These are phyloP conservation scores for Tenebrosternarchus preto DNA, from an alignment of 2,113 vertebrate species.

Conservation along the genomic window DNA sequence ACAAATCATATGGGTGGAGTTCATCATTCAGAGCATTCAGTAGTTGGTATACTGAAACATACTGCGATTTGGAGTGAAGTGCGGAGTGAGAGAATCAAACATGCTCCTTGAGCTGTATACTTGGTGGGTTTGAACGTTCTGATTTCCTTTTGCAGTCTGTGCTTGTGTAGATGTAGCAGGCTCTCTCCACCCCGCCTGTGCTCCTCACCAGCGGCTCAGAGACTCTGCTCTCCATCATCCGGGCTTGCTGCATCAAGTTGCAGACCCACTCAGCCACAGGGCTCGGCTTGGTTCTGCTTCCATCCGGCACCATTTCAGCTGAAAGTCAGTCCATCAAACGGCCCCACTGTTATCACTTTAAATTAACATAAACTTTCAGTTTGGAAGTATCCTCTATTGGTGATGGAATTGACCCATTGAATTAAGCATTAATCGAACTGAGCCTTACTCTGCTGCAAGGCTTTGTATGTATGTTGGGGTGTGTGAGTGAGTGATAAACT, in stretches of 20 bases:
- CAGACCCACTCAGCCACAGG: neutral
- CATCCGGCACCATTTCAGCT: neutral
- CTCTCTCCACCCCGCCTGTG: neutral
- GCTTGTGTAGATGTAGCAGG: constrained; percentile 26
- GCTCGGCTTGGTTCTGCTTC: neutral
- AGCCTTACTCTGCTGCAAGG: neutral
- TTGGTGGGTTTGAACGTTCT: neutral
- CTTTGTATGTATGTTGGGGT: neutral
- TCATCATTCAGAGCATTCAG: too few species aligned
- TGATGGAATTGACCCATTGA: neutral
- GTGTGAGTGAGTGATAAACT: neutral
- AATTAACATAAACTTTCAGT: neutral
- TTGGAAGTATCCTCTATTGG: neutral
- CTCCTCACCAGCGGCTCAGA: neutral
- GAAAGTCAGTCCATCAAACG: too few species aligned
- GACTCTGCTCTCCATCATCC: neutral
- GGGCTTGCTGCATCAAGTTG: neutral
- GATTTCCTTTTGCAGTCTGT: constrained; percentile 18
- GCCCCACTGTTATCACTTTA: neutral
- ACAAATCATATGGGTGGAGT: too few species aligned
- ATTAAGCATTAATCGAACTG: neutral
- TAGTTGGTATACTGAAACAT: too few species aligned
- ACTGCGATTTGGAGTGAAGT: too few species aligned
- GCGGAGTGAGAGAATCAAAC: neutral
- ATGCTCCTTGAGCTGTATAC: neutral